A percentile compares a stretch with the other conserved stretches of the same genome.
Evolutionary conservation across 2,113 vertebrate genomes (phyloP).

Genomic region (Tenebrosternarchus preto): DNA sequence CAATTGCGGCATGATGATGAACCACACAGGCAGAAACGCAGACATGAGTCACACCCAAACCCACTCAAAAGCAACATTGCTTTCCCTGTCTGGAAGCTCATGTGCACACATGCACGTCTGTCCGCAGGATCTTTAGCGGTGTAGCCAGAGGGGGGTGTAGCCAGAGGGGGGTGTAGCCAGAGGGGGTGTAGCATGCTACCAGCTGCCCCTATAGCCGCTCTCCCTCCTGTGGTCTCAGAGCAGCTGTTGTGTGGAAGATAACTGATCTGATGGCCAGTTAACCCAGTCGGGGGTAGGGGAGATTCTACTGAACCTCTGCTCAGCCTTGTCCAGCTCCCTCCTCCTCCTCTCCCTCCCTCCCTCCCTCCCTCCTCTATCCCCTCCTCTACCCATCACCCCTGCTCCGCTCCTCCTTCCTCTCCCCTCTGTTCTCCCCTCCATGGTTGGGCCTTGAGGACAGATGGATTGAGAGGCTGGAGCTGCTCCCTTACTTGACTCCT

Average conservation of each 20-base stretch:
- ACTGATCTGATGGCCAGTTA: constrained; percentile 43
- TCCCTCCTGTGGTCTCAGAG: constrained; percentile 21
- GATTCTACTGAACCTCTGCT: constrained; percentile 19
- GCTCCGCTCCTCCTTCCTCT: constrained; percentile 9
- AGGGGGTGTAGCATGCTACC: constrained; percentile 43
- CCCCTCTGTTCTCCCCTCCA: constrained; percentile 23
- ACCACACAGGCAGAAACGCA: not conserved
- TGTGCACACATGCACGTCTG: not conserved
- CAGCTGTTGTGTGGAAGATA: constrained; percentile 55
- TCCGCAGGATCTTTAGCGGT: constrained; percentile 35
- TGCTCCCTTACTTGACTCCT: constrained; percentile 35
- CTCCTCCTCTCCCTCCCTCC: constrained; percentile 1
- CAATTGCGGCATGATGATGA: constrained; percentile 19
- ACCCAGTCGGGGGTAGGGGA: constrained; percentile 20
- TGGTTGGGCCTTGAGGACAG: not conserved
- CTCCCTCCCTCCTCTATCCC: too few species aligned
- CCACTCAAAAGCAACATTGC: not conserved
- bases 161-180: not conserved
- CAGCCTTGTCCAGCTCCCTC: constrained; percentile 22
- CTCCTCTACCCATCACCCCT: too few species aligned
- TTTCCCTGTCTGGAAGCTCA: too few species aligned
- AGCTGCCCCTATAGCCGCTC: constrained; percentile 18
- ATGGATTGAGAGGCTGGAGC: constrained; percentile 24
- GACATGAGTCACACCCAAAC: constrained; percentile 11
- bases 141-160: constrained; percentile 36